Evolutionary conservation across 2,113 vertebrate genomes (phyloP), one percentile per base, ranked within the genome.

Genomic region (Redunca redunca): DNA sequence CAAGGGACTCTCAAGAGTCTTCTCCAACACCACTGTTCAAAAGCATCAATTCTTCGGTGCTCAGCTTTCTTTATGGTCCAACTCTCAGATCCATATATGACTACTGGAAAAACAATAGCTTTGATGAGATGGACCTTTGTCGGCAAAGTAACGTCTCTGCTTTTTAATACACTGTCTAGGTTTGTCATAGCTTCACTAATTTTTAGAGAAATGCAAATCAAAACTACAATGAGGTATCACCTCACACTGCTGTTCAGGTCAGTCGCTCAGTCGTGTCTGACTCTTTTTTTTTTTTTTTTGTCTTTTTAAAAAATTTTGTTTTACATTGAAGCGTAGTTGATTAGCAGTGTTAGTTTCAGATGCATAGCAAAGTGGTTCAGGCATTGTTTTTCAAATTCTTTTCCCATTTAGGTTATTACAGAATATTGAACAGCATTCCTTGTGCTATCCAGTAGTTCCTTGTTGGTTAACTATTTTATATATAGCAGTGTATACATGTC

Each of bases 131-230:
- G 9, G n/a, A 21, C 64, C 64, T 71, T 36, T 12, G 17, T 71
- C 0, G 0, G n/a, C 64, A 71, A 71, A 36, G 64, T 36, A 23
- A 36, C 12, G 64, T 36, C n/a, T 36, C 64, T 71, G 64, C 64
- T 71, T 71, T 71, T 23, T 71, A 71, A 71, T 71, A 71, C 64
- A 71, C 19, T 71, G 64, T 36, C 64, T 71, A 71, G n/a, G n/a
- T 36, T 36, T 71, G 64, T 71, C 64, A 71, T 36, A 71, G 64
- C 64, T 71, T 71, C 64, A 71, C 64, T 71, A 36, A 23, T 71
- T 36, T 36, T 71, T 74, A 74, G 36, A 43, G 36, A 74, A 74
- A 74, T 43, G 36, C 36, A 40, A 74, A 43, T 43, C 21, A 74
- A 25, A 74, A 74, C 11, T 43, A 25, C 71, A 74, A 7, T 43